Base-by-base conservation (phyloP, 2,888 invertebrate genomes). In the Erebia aethiops region DNA sequence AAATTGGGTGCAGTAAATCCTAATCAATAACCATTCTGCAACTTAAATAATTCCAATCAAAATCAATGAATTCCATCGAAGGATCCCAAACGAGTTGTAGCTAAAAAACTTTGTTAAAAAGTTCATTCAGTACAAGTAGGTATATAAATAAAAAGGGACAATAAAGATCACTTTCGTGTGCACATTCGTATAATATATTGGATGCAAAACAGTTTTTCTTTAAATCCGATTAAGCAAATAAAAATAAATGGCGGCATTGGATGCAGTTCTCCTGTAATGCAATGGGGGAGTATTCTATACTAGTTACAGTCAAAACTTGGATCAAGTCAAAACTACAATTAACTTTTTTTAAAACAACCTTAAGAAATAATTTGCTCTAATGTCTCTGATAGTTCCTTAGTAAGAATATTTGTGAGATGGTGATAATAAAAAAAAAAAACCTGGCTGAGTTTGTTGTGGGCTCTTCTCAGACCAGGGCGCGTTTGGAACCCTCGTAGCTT, bases 181-280 rank as follows among this genome's bases (percentile, higher is more conserved):
- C 56, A 26, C 56, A 18, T 46, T 61, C 62, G 21, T 43, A 43
- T 60, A 41, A 43, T 60, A 41, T 41, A 61, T 60, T 35, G 61
- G 49, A 67, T 58, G 62, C 62, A 62, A 69, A 65, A 69, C 66
- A 63, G 62, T 60, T 58, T 57, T 63, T 63, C 60, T 64, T 63
- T 73, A 67, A 70, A 70, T 70, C 74, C 70, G 72, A 72, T 74
- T 68, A 58, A 63, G 58, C 60, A 74, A 74, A 74, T 74, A 69
- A 70, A 72, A 70, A 74, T 68, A 74, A 70, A 74, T 72, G 68
- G 70, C 60, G 35, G n/a, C 67, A 52, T 58, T 67, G 49, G 43
- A 68, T 74, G 71, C 74, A 70, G 65, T 61, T 65, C 46, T 58
- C 67, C 54, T 70, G 26, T 70, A 66, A 61, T 70, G 73, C 73